These are phyloP conservation scores for Saturnia pavonia DNA, from an alignment of 2,888 invertebrate genomes.

Conservation along the genomic window DNA sequence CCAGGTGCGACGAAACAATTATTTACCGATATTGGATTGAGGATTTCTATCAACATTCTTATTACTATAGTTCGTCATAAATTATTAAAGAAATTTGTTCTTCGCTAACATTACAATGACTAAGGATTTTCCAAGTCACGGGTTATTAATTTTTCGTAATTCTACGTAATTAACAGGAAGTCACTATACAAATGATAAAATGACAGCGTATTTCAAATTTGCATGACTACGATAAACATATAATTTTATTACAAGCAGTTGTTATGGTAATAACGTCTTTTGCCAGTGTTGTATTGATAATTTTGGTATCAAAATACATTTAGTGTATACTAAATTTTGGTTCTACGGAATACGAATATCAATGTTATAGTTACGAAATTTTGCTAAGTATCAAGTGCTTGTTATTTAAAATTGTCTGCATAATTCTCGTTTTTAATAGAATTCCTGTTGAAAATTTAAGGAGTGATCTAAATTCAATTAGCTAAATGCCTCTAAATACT, in stretches of 20 bases:
- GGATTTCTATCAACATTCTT: constrained; percentile 51
- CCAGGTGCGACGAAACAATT: constrained; percentile 60
- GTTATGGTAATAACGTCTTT: not conserved
- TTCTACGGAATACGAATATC: not conserved
- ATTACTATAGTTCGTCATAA: constrained; percentile 26
- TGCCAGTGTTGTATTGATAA: not conserved
- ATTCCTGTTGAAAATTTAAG: not conserved
- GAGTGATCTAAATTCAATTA: not conserved
- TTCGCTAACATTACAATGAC: constrained; percentile 1
- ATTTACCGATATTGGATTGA: constrained; percentile 56
- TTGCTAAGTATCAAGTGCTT: not conserved
- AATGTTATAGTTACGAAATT: not conserved
- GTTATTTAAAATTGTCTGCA: not conserved
- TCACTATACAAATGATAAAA: not conserved
- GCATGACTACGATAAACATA: not conserved
- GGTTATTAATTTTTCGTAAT: not conserved
- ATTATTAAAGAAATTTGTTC: constrained; percentile 37
- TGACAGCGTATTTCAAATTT: not conserved
- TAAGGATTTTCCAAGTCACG: not conserved
- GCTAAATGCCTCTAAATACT: not conserved
- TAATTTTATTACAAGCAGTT: not conserved
- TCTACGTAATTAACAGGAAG: not conserved
- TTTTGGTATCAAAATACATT: not conserved
- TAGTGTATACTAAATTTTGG: no score
- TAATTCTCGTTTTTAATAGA: not conserved